Evolutionary conservation across 2,888 invertebrate genomes (phyloP).

Genomic region (Ormyrus thymus): DNA sequence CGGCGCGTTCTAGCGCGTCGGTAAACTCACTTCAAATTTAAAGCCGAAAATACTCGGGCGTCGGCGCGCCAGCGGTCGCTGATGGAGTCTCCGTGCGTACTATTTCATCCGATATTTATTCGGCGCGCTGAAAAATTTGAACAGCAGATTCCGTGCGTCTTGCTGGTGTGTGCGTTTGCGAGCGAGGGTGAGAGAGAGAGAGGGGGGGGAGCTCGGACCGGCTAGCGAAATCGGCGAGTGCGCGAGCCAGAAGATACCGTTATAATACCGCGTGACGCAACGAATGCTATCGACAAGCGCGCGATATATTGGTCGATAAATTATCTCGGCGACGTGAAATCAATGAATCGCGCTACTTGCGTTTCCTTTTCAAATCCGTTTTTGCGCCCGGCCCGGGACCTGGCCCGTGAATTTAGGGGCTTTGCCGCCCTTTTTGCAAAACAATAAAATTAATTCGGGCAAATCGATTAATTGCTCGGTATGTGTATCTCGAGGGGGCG

Average conservation of each 20-base stretch:
- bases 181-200: no score
- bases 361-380: conserved; percentile 62
- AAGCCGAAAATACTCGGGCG: conserved; percentile 66
- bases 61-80: conserved; percentile 40
- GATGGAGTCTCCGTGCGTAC: conserved; percentile 59
- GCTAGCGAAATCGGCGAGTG: no score
- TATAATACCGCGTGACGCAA: conserved; percentile 70
- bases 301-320: conserved; percentile 70
- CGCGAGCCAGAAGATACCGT: conserved; percentile 66
- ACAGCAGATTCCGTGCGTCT: conserved; percentile 27
- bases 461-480: conserved; percentile 18
- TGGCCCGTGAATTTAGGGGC: conserved; percentile 37
- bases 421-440: conserved; percentile 15
- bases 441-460: conserved; percentile 44
- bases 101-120: conserved; percentile 69
- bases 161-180: not conserved
- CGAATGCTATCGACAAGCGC: conserved; percentile 72
- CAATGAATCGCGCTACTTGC: conserved; percentile 69
- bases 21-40: conserved; percentile 68
- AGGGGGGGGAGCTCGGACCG: no score
- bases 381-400: conserved; percentile 32
- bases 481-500: no score
- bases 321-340: conserved; percentile 70
- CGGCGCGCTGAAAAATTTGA: conserved; percentile 46
- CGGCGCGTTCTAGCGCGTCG: conserved; percentile 53